These are phyloP conservation scores for Thalassarche chlororhynchos DNA, from an alignment of 2,113 vertebrate species.

Conservation along the genomic window DNA sequence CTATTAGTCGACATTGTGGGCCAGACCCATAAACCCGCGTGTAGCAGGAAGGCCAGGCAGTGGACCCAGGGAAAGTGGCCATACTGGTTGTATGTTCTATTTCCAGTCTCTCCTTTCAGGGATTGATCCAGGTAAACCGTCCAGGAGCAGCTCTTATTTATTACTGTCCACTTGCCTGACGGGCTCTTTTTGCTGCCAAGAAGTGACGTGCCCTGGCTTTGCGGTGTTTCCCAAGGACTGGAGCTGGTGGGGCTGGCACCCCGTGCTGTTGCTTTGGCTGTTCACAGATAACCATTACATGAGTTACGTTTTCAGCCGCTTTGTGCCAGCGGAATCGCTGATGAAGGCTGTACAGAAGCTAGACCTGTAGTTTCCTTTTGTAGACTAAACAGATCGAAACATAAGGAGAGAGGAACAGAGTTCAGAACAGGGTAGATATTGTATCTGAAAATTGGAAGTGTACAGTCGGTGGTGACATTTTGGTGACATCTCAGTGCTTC, in stretches of 20 bases:
- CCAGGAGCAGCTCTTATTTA: not conserved
- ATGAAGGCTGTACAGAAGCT: not conserved
- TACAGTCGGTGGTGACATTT: not conserved
- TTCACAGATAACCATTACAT: fast-evolving
- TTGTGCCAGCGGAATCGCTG: not conserved
- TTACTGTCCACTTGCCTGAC: not conserved
- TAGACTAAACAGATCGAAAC: not conserved
- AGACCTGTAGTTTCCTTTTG: not conserved
- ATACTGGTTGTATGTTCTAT: fast-evolving
- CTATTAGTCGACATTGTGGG: fast-evolving
- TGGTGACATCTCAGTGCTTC: not conserved
- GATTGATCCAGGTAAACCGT: not conserved
- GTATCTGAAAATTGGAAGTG: not conserved
- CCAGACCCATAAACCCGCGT: fast-evolving
- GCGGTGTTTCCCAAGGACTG: not conserved
- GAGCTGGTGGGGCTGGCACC: not conserved
- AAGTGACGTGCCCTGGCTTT: not conserved
- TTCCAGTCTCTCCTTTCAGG: not conserved
- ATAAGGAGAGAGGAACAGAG: not conserved
- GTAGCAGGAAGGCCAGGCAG: not conserved
- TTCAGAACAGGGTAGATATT: not conserved
- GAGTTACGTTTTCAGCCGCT: not conserved
- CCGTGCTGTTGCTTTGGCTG: no score
- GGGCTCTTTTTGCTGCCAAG: not conserved
- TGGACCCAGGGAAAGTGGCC: not conserved